Evolutionary conservation across 2,113 vertebrate species (phyloP), one percentile per base, ranked within the genome.

Genomic region (Triplophysa rosa): DNA sequence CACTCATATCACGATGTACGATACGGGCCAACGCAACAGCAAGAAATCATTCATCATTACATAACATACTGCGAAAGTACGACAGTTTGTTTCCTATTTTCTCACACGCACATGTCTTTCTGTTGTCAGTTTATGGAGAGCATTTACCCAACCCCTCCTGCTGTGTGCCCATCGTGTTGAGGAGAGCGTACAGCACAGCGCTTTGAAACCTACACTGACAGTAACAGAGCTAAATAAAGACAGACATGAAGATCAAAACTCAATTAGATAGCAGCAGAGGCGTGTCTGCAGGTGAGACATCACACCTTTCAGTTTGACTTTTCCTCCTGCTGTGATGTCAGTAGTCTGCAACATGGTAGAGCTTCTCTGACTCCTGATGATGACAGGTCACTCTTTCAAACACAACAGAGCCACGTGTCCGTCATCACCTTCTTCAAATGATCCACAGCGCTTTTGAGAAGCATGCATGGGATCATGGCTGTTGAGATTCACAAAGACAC

Each of bases 221-320:
- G 66, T 42, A 77, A 24, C 59, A 71, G 40, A 63, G 61, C 65
- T 49, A 80, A 83, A 83, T 83, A 66, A 80, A 80, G 74, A 52
- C 40, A 45, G 70, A 16, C 76, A 67, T 58, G 47, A n/a, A 23
- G 68, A 69, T 78, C 42, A 80, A 83, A 85, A 74, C 74, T 33
- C 42, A 67, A 79, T 70, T 54, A 72, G 59, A 58, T 70, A 47
- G 33, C 8, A 47, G 42, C 7, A 58, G 56, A 62, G n/a, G 67
- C 8, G 24, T 75, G 68, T 72, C 54, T 71, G 71, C 37, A 68
- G 45, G 61, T 66, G 47, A 56, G 13, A 72, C 37, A 72, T 72
- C 61, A 42, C 72, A 78, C n/a, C 14, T 47, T 68, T 66, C 26
- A 42, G 63, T 37, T 74, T 59, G 52, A 21, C 14, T 42, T 54